Conservation (phyloP, 2,113 vertebrate species). For the Callaeas wilsoni region DNA sequence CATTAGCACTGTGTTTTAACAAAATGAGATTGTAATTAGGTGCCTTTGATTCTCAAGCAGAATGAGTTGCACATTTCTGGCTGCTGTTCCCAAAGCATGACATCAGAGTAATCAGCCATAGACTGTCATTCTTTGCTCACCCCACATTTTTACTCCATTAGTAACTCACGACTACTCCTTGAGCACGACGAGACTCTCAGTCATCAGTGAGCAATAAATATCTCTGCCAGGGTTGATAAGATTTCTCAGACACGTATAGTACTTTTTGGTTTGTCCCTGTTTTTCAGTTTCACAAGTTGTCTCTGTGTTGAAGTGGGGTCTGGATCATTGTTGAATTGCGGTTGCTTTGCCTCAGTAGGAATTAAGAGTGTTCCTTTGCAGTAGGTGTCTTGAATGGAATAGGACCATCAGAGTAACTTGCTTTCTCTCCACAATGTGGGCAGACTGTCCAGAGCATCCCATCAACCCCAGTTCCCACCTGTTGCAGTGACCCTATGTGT, state of each 20-base stretch:
- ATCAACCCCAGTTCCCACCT: neutral
- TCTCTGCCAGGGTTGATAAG: neutral
- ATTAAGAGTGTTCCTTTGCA: neutral
- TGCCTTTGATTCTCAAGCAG: constrained; percentile 25
- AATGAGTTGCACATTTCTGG: constrained; percentile 56
- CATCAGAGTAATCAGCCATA: constrained; percentile 23
- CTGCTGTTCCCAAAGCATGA: neutral
- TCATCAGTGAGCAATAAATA: constrained; percentile 11
- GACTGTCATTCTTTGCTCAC: neutral
- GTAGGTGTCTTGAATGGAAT: neutral
- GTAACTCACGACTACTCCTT: neutral
- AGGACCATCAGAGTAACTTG: neutral
- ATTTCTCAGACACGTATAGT: neutral
- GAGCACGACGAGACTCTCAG: neutral
- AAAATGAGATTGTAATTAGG: constrained; percentile 55
- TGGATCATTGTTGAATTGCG: neutral
- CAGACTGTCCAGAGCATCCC: neutral
- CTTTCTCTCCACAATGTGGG: neutral
- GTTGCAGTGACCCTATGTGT: neutral
- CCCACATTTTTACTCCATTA: constrained; percentile 22
- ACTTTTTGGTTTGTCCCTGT: neutral
- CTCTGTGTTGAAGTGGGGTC: neutral
- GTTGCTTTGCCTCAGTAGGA: neutral
- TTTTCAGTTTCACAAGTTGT: neutral
- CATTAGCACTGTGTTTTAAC: constrained; percentile 25